Evolutionary conservation across 2,113 vertebrate species (phyloP).

Genomic region (Eclectus roratus): DNA sequence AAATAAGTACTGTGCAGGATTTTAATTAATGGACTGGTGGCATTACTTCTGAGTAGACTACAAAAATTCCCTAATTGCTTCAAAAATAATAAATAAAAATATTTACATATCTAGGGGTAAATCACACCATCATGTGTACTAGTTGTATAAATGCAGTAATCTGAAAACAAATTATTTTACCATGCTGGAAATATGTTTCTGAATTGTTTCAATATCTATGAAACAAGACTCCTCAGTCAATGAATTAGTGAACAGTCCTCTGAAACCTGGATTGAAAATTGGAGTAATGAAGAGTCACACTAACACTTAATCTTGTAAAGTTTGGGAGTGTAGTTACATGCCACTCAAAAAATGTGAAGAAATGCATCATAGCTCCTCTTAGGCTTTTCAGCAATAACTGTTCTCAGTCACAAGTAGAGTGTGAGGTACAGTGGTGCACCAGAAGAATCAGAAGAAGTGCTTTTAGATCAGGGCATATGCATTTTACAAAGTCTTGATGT

Average conservation of each 20-base stretch:
- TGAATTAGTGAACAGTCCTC: neutral
- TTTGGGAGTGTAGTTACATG: neutral
- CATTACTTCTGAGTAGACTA: neutral
- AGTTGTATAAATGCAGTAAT: neutral
- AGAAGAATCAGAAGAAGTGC: neutral
- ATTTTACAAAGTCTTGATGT: neutral
- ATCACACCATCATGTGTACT: neutral
- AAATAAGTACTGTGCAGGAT: neutral
- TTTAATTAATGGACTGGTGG: neutral
- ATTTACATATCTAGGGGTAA: neutral
- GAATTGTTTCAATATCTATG: neutral
- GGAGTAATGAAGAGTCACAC: neutral
- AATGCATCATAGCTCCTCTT: neutral
- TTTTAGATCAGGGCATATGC: neutral
- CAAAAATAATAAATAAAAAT: neutral
- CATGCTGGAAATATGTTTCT: neutral
- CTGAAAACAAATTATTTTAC: neutral
- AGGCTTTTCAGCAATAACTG: neutral
- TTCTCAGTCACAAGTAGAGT: neutral
- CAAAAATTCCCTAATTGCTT: neutral
- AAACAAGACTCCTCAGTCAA: neutral
- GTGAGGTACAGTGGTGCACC: neutral
- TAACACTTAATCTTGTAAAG: neutral
- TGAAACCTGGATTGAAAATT: neutral
- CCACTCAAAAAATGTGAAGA: neutral